Base-by-base conservation (phyloP, 1,140 invertebrate species). In the Dinothrombium tinctorium region DNA sequence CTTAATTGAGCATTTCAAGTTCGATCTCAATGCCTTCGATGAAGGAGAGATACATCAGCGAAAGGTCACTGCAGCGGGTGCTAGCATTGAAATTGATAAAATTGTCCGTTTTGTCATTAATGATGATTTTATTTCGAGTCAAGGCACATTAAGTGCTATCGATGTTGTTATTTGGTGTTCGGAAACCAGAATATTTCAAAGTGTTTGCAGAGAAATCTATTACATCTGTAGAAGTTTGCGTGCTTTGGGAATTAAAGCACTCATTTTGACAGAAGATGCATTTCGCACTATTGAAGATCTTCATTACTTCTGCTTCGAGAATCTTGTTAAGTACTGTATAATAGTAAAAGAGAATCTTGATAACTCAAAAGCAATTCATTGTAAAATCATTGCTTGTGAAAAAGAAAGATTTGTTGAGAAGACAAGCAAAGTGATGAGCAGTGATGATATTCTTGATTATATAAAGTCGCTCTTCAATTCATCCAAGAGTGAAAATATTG, bases 31-130 rank as follows among this genome's bases (percentile, higher is more conserved):
- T 49, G 4, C 15, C 19, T 54, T 64, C 9, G 50, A 33, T 60
- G 31, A 56, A 54, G 37, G 69, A 71, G 46, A 63, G 60, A 15
- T 15, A 14, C 21, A 35, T 12, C 12, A 22, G 5, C 19, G 19
- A 9, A 11, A n/a, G n/a, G 14, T 20, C 19, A 22, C n/a, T 39
- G 76, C 69, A 0, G 74, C 72, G 4, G 79, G 78, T 11, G 65
- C 79, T 11, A 76, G 76, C 26, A 64, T 82, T 32, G 74, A 71
- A 1, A 54, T 82, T 39, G 65, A 66, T 38, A 74, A 71, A 53
- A 55, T 81, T 23, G 63, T 74, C 0, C 61, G 63, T 33, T 62
- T 63, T 12, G 54, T 69, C 21, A 37, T 49, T 6, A 56, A 58
- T 37, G 51, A 56, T 42, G 56, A 57, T 43, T 64, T 63, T 54